These are phyloP conservation scores for Elephas maximus DNA, from an alignment of 2,113 vertebrate genomes.

Conservation along the genomic window DNA sequence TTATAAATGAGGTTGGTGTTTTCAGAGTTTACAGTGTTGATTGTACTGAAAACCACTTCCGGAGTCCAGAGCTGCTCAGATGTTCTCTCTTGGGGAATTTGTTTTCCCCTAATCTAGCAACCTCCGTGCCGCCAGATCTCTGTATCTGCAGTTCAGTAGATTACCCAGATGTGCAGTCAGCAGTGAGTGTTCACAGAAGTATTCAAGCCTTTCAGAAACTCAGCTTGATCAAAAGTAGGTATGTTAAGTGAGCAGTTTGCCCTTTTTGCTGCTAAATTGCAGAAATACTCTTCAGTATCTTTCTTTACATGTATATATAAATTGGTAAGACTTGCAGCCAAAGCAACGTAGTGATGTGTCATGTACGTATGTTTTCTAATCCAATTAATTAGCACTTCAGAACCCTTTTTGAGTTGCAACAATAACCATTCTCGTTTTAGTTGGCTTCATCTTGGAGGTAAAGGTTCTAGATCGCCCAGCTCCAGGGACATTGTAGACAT, in stretches of 20 bases:
- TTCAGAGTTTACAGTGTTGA: slow-evolving; percentile 27
- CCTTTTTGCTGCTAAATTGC: slow-evolving; percentile 57
- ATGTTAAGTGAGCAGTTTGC: not conserved
- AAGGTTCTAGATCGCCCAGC: not conserved
- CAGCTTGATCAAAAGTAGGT: slow-evolving; percentile 15
- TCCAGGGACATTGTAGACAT: not conserved
- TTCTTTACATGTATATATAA: not conserved
- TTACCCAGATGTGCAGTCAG: not conserved
- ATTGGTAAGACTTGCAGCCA: slow-evolving; percentile 54
- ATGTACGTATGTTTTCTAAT: slow-evolving; percentile 51
- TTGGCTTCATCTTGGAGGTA: slow-evolving; percentile 35
- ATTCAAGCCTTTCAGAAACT: slow-evolving; percentile 32
- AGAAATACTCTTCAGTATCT: not conserved
- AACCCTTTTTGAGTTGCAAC: slow-evolving; percentile 47
- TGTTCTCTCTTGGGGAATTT: not conserved
- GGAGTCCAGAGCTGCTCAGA: not conserved
- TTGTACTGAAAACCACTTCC: slow-evolving; percentile 46
- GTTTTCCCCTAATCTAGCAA: not conserved
- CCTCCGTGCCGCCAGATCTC: not conserved
- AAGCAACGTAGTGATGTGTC: not conserved
- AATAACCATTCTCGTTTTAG: slow-evolving; percentile 21
- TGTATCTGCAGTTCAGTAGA: not conserved
- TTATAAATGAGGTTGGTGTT: not conserved
- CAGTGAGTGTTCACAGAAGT: not conserved
- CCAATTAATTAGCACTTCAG: slow-evolving; percentile 45